Evolutionary conservation across 2,797 vertebrate genomes (phyloP).

Genomic region (Craterocephalus amniculus): DNA sequence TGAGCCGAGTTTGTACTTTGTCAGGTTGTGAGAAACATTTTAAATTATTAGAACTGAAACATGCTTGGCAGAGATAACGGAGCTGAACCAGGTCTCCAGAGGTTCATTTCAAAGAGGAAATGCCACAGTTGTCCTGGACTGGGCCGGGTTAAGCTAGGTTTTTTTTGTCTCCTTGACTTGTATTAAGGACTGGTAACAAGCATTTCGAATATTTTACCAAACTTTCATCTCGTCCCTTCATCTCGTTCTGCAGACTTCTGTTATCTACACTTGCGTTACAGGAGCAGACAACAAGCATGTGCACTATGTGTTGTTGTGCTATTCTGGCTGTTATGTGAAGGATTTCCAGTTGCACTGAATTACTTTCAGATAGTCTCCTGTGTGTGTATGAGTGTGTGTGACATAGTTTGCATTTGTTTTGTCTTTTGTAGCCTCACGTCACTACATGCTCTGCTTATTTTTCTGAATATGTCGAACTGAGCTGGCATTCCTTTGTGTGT

Average conservation of each 20-base stretch:
- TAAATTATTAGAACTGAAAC: too few relatives aligned
- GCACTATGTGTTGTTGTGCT: neutral
- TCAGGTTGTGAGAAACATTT: too few relatives aligned
- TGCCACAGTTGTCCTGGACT: slow-evolving; percentile 39
- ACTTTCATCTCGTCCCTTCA: neutral
- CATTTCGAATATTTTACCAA: neutral
- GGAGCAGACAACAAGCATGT: neutral
- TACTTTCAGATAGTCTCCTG: neutral
- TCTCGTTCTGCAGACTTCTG: neutral
- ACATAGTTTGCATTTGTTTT: slow-evolving; percentile 26
- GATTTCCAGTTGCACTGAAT: neutral
- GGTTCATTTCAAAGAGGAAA: slow-evolving; percentile 53
- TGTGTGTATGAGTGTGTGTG: neutral
- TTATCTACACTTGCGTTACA: neutral
- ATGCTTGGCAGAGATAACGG: slow-evolving; percentile 14
- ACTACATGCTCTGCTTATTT: slow-evolving; percentile 50
- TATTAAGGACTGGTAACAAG: neutral
- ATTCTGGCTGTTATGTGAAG: slow-evolving; percentile 3
- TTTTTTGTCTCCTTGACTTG: neutral
- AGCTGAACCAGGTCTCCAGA: slow-evolving; percentile 36
- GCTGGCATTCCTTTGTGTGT: slow-evolving; percentile 47
- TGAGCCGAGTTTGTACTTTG: too few relatives aligned
- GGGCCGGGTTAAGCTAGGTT: slow-evolving; percentile 3
- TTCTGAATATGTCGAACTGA: slow-evolving; percentile 38
- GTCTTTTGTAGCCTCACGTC: slow-evolving; percentile 53